A percentile compares a stretch with the other conserved stretches of the same genome.
These are phyloP conservation scores for Sycobia sp. DNA, from an alignment of 1,140 invertebrate species.

Conservation along the genomic window DNA sequence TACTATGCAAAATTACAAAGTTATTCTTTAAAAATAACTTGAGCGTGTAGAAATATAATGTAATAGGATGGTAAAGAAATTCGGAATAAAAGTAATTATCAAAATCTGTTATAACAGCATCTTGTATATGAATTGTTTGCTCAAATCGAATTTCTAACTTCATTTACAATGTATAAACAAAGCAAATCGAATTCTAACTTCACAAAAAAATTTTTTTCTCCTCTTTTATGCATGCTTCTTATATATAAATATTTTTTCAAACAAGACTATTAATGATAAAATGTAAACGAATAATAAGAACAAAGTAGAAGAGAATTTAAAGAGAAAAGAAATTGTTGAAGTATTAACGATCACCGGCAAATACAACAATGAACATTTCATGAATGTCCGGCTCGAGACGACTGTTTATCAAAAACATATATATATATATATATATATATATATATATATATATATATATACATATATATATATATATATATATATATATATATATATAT, in stretches of 20 bases:
- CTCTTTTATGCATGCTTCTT: too few relatives aligned
- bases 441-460: too few relatives aligned
- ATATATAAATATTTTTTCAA: too few relatives aligned
- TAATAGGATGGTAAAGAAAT: too few relatives aligned
- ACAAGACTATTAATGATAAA: too few relatives aligned
- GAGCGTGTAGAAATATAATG: background rate
- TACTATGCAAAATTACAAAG: constrained; percentile 14
- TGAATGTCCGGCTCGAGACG: background rate
- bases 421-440: constrained; percentile 12
- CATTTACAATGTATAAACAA: constrained; percentile 16
- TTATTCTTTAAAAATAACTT: constrained; percentile 14
- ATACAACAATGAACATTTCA: constrained; percentile 26
- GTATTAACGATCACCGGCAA: constrained; percentile 25
- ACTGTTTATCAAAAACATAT: constrained; percentile 12
- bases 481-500: constrained; percentile 14
- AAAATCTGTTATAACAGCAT: too few relatives aligned
- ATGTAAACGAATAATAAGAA: background rate
- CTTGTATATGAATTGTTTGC: too few relatives aligned
- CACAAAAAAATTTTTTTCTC: too few relatives aligned
- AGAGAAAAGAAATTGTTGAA: background rate
- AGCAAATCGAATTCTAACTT: background rate
- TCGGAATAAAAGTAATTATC: too few relatives aligned
- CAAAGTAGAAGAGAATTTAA: background rate
- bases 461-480: too few relatives aligned
- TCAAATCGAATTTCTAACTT: background rate